Evolutionary conservation across 1,140 invertebrate genomes (phyloP).

Genomic region (Solenopsis fugax): DNA sequence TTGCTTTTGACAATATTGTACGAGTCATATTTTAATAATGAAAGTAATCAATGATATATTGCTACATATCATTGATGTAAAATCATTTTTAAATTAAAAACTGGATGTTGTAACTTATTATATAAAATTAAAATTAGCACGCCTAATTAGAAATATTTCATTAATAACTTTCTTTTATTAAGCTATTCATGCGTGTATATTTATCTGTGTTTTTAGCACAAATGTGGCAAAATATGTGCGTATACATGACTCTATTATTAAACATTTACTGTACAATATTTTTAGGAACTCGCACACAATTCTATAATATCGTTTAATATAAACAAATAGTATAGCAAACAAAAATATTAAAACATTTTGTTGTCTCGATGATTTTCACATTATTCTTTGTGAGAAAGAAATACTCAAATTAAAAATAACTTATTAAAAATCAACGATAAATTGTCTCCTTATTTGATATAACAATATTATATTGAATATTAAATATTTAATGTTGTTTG

Average conservation of each 20-base stretch:
- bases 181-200: slow-evolving; percentile 22
- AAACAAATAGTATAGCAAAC: slow-evolving; percentile 33
- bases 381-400: slow-evolving; percentile 11
- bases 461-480: slow-evolving; percentile 40
- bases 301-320: slow-evolving; percentile 58
- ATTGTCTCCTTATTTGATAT: slow-evolving; percentile 7
- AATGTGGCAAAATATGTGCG: slow-evolving; percentile 38
- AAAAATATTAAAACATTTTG: slow-evolving; percentile 37
- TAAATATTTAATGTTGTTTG: slow-evolving; percentile 57
- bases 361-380: slow-evolving; percentile 17
- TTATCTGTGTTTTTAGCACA: slow-evolving; percentile 25
- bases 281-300: slow-evolving; percentile 74
- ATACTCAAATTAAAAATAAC: slow-evolving; percentile 44
- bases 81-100: slow-evolving; percentile 31
- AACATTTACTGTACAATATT: slow-evolving; percentile 72
- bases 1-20: slow-evolving; percentile 4
- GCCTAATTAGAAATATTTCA: slow-evolving; percentile 26
- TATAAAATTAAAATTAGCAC: slow-evolving; percentile 46
- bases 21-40: slow-evolving; percentile 20
- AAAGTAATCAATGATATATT: slow-evolving; percentile 1
- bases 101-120: slow-evolving; percentile 1
- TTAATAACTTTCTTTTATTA: slow-evolving; percentile 30
- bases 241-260: slow-evolving; percentile 57
- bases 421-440: slow-evolving; percentile 40
- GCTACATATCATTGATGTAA: not conserved